A percentile compares a stretch with the other conserved stretches of the same genome.
phyloP scores from a whole-genome alignment of 2,888 invertebrate genomes.

The Hirtodrosophila alboralis region DNA sequence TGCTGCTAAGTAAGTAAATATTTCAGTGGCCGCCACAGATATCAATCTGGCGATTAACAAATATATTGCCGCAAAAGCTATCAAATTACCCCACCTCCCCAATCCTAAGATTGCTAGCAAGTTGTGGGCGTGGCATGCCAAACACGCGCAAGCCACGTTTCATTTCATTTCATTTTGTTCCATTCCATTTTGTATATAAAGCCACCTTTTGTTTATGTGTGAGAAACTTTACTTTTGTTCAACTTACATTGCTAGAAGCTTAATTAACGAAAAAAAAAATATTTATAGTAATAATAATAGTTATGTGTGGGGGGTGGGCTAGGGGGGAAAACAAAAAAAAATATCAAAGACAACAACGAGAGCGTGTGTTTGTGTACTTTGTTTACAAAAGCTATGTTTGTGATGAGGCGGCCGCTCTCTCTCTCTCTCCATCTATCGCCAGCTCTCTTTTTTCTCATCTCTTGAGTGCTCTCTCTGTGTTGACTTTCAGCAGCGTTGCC shows the following conservation, averaged over 20 bases:
- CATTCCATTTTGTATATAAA: neutral
- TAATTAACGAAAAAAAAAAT: conserved; percentile 39
- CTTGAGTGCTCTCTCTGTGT: conserved; percentile 4
- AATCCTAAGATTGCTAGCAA: no score
- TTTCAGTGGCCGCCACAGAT: conserved; percentile 32
- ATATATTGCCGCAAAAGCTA: conserved; percentile 51
- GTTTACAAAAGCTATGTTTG: conserved; percentile 64
- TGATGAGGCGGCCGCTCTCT: conserved; percentile 4
- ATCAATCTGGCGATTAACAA: conserved; percentile 49
- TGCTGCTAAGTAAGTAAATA: neutral
- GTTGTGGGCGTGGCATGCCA: conserved; percentile 12
- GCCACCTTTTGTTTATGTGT: conserved; percentile 24
- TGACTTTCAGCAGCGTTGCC: conserved; percentile 51
- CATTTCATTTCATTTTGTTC: conserved; percentile 18
- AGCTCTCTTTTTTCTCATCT: no score
- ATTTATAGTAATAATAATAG: conserved; percentile 5
- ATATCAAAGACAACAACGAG: conserved; percentile 30
- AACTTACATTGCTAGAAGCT: conserved; percentile 38
- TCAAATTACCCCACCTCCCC: conserved; percentile 20
- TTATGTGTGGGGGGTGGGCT: conserved; percentile 6
- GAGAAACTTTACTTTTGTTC: conserved; percentile 47
- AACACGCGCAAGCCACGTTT: conserved; percentile 6
- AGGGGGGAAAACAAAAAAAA: conserved; percentile 26
- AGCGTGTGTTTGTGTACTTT: conserved; percentile 30
- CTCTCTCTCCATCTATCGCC: conserved; percentile 2